Evolutionary conservation across 1,140 invertebrate species (phyloP), one percentile per base, ranked within the genome.

Genomic region (Oscheius sp.): DNA sequence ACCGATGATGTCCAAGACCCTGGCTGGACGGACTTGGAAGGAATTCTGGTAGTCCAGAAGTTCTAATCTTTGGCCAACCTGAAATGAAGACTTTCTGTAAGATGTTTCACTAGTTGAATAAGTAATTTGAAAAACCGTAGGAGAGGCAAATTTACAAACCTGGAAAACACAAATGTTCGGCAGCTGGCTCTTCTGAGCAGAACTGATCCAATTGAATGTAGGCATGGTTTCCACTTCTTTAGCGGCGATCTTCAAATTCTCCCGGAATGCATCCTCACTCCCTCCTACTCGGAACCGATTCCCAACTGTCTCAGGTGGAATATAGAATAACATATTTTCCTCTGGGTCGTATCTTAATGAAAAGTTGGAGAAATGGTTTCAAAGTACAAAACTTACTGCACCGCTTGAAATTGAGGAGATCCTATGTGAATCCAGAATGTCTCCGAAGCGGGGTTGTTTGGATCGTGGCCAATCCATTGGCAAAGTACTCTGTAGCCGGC

Each of bases 351-450:
- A n/a, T n/a, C n/a, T n/a, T n/a, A n/a, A n/a, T n/a, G n/a, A n/a
- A n/a, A n/a, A n/a, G n/a, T n/a, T n/a, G n/a, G n/a, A n/a, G n/a
- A n/a, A n/a, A n/a, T n/a, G n/a, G n/a, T n/a, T n/a, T n/a, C n/a
- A n/a, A n/a, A n/a, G n/a, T n/a, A n/a, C n/a, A n/a, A n/a, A n/a
- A n/a, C n/a, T n/a, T n/a, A n/a, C n/a, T n/a, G n/a, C n/a, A n/a
- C n/a, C n/a, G 42, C 28, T 35, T 66, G 32, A 3, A 78, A 29
- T 7, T 78, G 77, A 15, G 42, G 63, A 3, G 77, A 76, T 15
- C 78, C 65, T 4, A 78, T 35, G 45, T 79, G 66, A 1, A 76
- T 38, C 77, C 77, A 78, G 45, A 78, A 78, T n/a, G n/a, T n/a
- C 34, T 76, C 49, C 7, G 15, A 26, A 4, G 74, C 62, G 18